Conservation (phyloP, 2,113 vertebrate genomes). For the Cercocebus atys region DNA sequence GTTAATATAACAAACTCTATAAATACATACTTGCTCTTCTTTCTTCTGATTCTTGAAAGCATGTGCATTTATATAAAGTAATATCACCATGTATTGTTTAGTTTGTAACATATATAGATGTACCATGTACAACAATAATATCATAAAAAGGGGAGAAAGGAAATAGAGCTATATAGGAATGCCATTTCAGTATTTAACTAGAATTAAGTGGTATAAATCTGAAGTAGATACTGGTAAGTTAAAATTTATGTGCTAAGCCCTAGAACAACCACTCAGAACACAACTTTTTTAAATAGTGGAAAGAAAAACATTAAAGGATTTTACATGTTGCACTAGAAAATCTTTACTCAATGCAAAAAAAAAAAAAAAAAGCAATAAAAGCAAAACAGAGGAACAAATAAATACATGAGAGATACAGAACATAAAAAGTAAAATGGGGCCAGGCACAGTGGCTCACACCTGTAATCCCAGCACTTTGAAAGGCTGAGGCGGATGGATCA, state of each 20-base stretch:
- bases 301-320: background rate
- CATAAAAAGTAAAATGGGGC: background rate
- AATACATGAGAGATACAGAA: background rate
- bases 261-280: background rate
- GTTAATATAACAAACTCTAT: too few relatives aligned
- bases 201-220: too few relatives aligned
- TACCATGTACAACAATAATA: too few relatives aligned
- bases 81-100: background rate
- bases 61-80: background rate
- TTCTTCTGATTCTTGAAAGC: background rate
- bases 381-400: background rate
- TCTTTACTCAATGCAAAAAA: background rate
- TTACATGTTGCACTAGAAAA: background rate
- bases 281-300: background rate
- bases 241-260: too few relatives aligned
- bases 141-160: too few relatives aligned
- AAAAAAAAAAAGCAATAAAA: background rate
- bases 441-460: too few relatives aligned
- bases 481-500: too few relatives aligned
- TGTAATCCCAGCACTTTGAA: too few relatives aligned
- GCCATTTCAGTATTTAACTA: too few relatives aligned
- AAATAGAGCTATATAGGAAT: too few relatives aligned
- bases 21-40: background rate
- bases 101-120: too few relatives aligned
- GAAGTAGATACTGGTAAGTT: too few relatives aligned